Percentiles rank a stretch among this genome's conserved stretches.
Evolutionary conservation across 2,113 vertebrate species (phyloP).

Genomic region (Otocyon megalotis): DNA sequence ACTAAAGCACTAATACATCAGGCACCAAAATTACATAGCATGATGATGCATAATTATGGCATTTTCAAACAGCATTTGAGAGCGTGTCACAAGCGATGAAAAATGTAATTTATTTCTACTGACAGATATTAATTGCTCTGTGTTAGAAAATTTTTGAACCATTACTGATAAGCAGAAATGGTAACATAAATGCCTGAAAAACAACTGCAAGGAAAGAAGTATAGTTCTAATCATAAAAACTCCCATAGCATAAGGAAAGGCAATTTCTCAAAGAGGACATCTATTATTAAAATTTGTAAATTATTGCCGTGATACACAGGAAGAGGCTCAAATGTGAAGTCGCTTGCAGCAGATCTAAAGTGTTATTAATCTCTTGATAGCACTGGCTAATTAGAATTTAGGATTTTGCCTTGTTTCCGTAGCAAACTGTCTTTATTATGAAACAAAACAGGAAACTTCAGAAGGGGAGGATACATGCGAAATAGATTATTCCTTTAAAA

Average conservation of each 20-base stretch:
- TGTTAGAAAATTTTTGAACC: conserved; percentile 78
- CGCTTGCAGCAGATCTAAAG: conserved; percentile 61
- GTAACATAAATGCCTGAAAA: conserved; percentile 66
- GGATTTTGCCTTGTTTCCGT: conserved; percentile 39
- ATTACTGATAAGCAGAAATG: conserved; percentile 79
- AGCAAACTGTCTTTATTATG: conserved; percentile 33
- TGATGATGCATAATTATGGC: conserved; percentile 80
- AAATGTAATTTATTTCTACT: conserved; percentile 83
- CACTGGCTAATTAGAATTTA: conserved; percentile 71
- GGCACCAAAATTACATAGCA: conserved; percentile 70
- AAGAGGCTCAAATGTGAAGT: conserved; percentile 66
- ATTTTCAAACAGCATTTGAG: conserved; percentile 78
- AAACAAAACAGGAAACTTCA: neutral
- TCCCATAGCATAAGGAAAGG: conserved; percentile 49
- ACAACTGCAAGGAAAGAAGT: conserved; percentile 65
- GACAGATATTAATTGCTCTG: conserved; percentile 83
- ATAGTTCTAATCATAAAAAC: conserved; percentile 62
- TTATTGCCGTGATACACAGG: conserved; percentile 59
- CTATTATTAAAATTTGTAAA: conserved; percentile 79
- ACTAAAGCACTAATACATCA: conserved; percentile 58
- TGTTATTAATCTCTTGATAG: conserved; percentile 73
- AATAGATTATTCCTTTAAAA: conserved; percentile 43
- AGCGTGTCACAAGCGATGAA: conserved; percentile 73
- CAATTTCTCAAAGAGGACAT: conserved; percentile 76
- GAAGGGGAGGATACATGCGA: neutral